These are phyloP conservation scores for Camponotus pennsylvanicus DNA, from an alignment of 1,140 invertebrate genomes.

Conservation along the genomic window DNA sequence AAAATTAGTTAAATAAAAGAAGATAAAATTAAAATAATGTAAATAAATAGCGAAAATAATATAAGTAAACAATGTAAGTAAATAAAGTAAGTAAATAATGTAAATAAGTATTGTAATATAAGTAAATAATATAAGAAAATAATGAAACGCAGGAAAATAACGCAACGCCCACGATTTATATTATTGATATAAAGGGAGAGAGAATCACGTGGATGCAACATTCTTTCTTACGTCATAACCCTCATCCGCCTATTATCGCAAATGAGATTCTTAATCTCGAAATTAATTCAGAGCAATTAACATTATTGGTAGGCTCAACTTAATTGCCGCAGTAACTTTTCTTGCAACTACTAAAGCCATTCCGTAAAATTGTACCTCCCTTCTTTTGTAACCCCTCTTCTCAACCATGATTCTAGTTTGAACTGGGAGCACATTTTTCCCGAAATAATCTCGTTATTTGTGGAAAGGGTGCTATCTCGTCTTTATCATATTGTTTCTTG, in stretches of 20 bases:
- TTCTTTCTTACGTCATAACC: neutral
- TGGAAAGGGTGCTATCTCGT: neutral
- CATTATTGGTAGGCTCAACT: slow-evolving; percentile 64
- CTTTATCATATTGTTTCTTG: neutral
- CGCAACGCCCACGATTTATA: neutral
- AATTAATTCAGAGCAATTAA: slow-evolving; percentile 84
- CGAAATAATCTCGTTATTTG: neutral
- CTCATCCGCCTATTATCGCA: slow-evolving; percentile 5
- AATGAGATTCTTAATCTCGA: slow-evolving; percentile 71
- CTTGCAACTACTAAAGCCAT: slow-evolving; percentile 63
- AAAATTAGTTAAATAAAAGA: neutral
- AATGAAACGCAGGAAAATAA: too few species aligned
- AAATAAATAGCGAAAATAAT: too few species aligned
- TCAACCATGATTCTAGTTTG: neutral
- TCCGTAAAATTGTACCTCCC: slow-evolving; percentile 73
- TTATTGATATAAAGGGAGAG: neutral
- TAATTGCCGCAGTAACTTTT: slow-evolving; percentile 77
- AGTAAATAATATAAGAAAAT: too few species aligned
- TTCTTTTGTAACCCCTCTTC: slow-evolving; percentile 43
- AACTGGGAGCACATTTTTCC: neutral
- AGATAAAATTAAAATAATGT: too few species aligned
- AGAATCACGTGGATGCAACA: neutral
- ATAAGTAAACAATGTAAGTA: too few species aligned
- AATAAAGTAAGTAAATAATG: too few species aligned
- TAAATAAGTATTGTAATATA: too few species aligned